Evolutionary conservation across 2,113 vertebrate genomes (phyloP), one percentile per base, ranked within the genome.

Genomic region (Bos javanicus): DNA sequence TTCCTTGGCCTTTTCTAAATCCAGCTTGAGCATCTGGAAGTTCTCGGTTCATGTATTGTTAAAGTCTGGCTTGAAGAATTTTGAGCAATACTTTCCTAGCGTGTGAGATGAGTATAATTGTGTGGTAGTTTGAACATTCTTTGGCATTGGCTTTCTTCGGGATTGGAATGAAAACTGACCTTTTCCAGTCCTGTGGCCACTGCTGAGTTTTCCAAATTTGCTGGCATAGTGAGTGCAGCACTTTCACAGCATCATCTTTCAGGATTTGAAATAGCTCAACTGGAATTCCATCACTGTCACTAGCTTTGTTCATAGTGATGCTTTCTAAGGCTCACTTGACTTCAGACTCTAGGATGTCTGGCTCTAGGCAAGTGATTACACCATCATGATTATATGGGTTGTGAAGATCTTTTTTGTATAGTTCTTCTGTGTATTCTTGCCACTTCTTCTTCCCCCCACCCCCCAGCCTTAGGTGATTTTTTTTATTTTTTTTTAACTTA

Each of bases 31-130:
- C 33, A 67, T 67, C 62, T 36, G 64, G 4, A 67, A n/a, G 16
- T 67, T 67, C 64, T 10, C 0, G 0, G 33, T 36, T 67, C 64
- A 67, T 0, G 2, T 36, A 67, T 0, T 33, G 16, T 10, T 67
- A 1, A 67, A 67, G 33, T 0, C 17, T 67, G 33, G 64, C 33
- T 67, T 67, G 33, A 9, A 67, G 33, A 67, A 67, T 67, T 67
- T 36, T 67, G 33, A 67, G 17, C 33, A 67, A 19, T 19, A n/a
- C 8, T 67, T n/a, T n/a, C 16, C 62, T 67, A n/a, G 62, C 0
- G 0, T 67, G 33, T 67, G 33, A 67, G 33, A 67, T n/a, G 62
- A 67, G 16, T n/a, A 1, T 8, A 64, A 67, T 19, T 10, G 33
- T 67, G 33, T 5, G 3, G 7, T 67, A 19, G 33, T n/a, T 67